phyloP scores from a whole-genome alignment of 2,888 invertebrate genomes.

The Allygus modestus region DNA sequence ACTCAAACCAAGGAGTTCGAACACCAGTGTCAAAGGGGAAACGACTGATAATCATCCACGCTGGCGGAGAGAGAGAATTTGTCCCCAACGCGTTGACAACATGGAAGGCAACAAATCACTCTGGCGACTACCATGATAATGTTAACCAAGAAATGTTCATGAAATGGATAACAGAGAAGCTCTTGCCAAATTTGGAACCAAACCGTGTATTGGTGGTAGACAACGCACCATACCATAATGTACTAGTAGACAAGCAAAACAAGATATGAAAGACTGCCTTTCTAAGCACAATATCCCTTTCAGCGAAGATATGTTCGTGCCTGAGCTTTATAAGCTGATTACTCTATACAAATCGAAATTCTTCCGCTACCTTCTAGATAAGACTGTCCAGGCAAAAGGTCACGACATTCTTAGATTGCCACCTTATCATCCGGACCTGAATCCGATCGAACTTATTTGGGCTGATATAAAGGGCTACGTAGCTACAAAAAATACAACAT shows the following conservation, averaged over 20 bases:
- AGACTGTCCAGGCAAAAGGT: neutral
- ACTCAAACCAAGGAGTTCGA: neutral
- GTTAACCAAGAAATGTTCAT: constrained; percentile 14
- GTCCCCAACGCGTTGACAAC: neutral
- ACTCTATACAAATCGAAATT: constrained; percentile 24
- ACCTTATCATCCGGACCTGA: no score
- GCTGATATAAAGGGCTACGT: constrained; percentile 64
- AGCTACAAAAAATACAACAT: neutral
- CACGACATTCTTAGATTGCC: constrained; percentile 57
- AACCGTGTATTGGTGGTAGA: constrained; percentile 9
- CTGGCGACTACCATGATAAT: constrained; percentile 25
- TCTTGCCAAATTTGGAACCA: no score
- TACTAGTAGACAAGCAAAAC: constrained; percentile 22
- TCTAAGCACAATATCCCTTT: constrained; percentile 26
- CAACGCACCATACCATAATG: constrained; percentile 35
- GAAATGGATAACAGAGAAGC: constrained; percentile 35
- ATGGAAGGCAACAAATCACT: constrained; percentile 26
- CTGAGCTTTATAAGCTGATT: constrained; percentile 26
- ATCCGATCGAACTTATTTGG: constrained; percentile 67
- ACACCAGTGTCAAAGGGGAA: constrained; percentile 5
- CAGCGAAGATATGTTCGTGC: constrained; percentile 11
- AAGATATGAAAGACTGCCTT: constrained; percentile 49
- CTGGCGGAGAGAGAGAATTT: constrained; percentile 18
- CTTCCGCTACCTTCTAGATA: constrained; percentile 10
- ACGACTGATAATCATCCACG: constrained; percentile 17